These are phyloP conservation scores for Ornithoptera priamus DNA, from an alignment of 2,888 invertebrate species.

Conservation along the genomic window DNA sequence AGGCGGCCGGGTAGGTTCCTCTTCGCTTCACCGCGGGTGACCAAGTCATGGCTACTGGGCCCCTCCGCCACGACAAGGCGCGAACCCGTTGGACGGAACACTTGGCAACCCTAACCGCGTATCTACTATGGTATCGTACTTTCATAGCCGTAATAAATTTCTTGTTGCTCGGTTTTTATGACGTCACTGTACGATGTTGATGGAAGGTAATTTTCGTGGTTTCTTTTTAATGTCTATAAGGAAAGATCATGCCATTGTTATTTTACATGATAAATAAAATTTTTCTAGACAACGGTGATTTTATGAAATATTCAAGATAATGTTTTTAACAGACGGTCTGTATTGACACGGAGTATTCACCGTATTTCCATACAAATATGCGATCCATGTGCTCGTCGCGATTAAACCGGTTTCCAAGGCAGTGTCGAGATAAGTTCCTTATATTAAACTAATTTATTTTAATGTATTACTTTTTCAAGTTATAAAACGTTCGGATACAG, in stretches of 20 bases:
- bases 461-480: not conserved
- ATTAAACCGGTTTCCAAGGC: constrained; percentile 6
- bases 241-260: constrained; percentile 2
- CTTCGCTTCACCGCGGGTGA: too few species aligned
- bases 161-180: constrained; percentile 18
- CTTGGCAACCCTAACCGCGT: not conserved
- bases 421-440: not conserved
- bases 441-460: not conserved
- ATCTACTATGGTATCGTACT: not conserved
- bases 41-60: too few species aligned
- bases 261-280: not conserved
- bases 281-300: not conserved
- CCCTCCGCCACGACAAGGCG: too few species aligned
- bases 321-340: not conserved
- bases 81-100: too few species aligned
- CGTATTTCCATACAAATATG: not conserved
- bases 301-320: not conserved
- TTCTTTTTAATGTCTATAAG: constrained; percentile 8
- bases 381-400: not conserved
- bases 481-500: not conserved
- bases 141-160: constrained; percentile 21
- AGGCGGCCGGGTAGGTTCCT: too few species aligned
- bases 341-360: not conserved
- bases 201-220: constrained; percentile 18
- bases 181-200: constrained; percentile 13